Base-by-base conservation (phyloP, 2,797 vertebrate genomes). In the Myiotriccus ornatus region DNA sequence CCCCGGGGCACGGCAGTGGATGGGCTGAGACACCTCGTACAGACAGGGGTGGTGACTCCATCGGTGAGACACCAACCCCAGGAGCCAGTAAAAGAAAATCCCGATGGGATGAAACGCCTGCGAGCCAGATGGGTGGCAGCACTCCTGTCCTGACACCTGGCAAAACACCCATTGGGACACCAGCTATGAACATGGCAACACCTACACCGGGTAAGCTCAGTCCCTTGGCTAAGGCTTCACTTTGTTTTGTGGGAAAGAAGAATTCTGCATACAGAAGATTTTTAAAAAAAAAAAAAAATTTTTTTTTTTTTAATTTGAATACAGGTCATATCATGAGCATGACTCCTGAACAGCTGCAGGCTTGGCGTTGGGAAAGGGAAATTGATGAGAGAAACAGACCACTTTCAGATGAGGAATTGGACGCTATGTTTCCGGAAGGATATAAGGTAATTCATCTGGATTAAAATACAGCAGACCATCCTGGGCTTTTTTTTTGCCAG, bases 181-280 rank as follows among this genome's bases (percentile, higher is more conserved):
- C 99, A 71, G 99, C 99, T 39, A 99, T 99, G 99, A 99, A 99
- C 96, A 99, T 99, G 99, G 99, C 99, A 60, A 99, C 99, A 0
- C 99, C 99, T n/a, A 99, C 99, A 32, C 99, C 99, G 97, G 99
- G 99, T 99, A 96, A 82, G 87, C 30, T 43, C 52, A 49, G 32
- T 55, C 46, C 4, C 2, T 44, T 63, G 43, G 55, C 46, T 23
- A 11, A 53, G 83, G 8, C 37, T 76, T 70, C 21, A 1, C 12
- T 91, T 81, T 4, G 13, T 59, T 27, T 44, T 28, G 39, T 47
- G 37, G 22, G 28, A 82, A 41, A 41, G 41, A 16, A 41, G 15
- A 41, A 34, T 78, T 59, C 34, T 91, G 34, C 18, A 12, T 64
- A 46, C 7, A 9, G 10, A 47, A n/a, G 25, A 17, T 23, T 37